Evolutionary conservation across 2,888 invertebrate genomes (phyloP), one percentile per base, ranked within the genome.

Genomic region (Sinotaia quadrata): DNA sequence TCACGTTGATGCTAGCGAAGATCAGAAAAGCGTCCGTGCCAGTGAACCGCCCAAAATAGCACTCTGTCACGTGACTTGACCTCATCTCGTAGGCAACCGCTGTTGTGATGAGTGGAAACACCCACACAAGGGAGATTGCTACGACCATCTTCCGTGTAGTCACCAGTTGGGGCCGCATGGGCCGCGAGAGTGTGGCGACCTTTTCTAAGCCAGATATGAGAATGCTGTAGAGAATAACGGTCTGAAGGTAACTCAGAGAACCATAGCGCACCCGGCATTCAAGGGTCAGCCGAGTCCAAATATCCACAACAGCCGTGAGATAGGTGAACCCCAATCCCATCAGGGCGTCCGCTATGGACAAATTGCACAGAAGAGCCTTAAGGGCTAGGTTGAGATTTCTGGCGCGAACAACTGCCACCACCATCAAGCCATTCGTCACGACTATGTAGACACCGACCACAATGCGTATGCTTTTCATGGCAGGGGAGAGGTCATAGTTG

Each of bases 1-100:
- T 37, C 37, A 58, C 24, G 37, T 58, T 58, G 12, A 21, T n/a
- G 21, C 24, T 24, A n/a, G 58, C 58, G 37, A 58, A 58, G 2
- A 58, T 58, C 36, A 58, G 24, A n/a, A 58, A 58, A 24, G 58
- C 58, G 37, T 21, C 58, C 15, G 58, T 58, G 37, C 58, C 36
- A 8, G 58, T 58, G 37, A 58, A 58, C 1, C 58, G n/a, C n/a
- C 24, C 36, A 21, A 58, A 58, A 36, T 58, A 58, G 37, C 58
- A 58, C 58, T 58, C 58, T 41, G 58, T 58, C 37, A 58, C 58
- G 4, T 18, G 34, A 36, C 36, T n/a, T 10, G 36, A 36, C 0
- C 58, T n/a, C 58, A 58, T 36, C 58, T 58, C 58, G 58, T 58
- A 58, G 21, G 58, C 58, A 12, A 24, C 41, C 1, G 36, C 37